Percentiles rank a stretch among this genome's conserved stretches.
Conservation (phyloP, 2,113 vertebrate genomes). For the Scomber japonicus region DNA sequence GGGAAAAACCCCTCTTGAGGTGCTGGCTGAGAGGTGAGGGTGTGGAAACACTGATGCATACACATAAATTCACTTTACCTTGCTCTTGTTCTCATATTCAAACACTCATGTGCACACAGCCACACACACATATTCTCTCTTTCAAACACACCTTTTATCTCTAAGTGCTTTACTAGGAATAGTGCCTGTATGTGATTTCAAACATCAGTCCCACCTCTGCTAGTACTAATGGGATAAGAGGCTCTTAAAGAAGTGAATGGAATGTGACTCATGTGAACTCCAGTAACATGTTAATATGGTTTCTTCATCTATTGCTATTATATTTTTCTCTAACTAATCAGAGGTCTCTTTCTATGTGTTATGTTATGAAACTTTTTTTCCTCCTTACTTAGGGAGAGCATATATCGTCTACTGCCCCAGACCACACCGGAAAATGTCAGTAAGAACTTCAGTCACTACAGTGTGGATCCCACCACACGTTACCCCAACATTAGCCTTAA, state of each 20-base stretch:
- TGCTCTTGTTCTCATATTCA: constrained; percentile 1
- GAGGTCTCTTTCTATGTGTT: neutral
- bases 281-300: neutral
- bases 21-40: constrained; percentile 96
- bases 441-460: constrained; percentile 97
- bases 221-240: constrained; percentile 64
- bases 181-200: constrained; percentile 49
- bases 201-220: constrained; percentile 61
- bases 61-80: neutral
- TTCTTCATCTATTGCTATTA: neutral
- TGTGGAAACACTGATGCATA: constrained; percentile 52
- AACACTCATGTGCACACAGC: neutral
- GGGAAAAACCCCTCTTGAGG: constrained; percentile 91
- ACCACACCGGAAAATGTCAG: constrained; percentile 98
- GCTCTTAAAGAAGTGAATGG: constrained; percentile 40
- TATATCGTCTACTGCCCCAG: constrained; percentile 96
- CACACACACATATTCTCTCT: constrained; percentile 10
- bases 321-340: neutral
- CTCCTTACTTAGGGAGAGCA: constrained; percentile 90
- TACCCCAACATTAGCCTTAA: constrained; percentile 96
- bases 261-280: constrained; percentile 54
- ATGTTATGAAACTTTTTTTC: neutral
- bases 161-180: constrained; percentile 74
- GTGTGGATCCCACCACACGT: constrained; percentile 94
- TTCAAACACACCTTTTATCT: constrained; percentile 72